Evolutionary conservation across 92 coral and sea anemone genomes (phyloP).

Genomic region (Phenganax subtilis): DNA sequence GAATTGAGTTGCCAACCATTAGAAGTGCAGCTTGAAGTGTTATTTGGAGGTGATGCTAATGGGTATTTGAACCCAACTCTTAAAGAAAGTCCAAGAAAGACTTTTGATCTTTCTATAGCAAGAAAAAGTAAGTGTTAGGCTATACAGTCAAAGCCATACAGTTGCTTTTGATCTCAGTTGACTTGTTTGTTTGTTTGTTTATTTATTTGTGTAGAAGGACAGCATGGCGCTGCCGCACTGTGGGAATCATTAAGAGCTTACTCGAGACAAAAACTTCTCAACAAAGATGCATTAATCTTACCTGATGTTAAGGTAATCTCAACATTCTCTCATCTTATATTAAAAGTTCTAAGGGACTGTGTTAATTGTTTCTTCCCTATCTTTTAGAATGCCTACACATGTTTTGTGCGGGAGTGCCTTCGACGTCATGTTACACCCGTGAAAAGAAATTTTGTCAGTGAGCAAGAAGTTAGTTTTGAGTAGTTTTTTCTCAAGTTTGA

Average conservation of each 20-base stretch:
- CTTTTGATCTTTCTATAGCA: slow-evolving; percentile 63
- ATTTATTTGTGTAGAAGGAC: slow-evolving; percentile 39
- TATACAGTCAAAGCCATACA: not conserved
- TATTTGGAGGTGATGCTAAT: slow-evolving; percentile 66
- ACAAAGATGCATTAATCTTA: slow-evolving; percentile 71
- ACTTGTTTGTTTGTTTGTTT: not conserved
- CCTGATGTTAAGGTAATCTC: slow-evolving; percentile 71
- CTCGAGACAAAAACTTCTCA: slow-evolving; percentile 65
- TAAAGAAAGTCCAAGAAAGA: slow-evolving; percentile 84
- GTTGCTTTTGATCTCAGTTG: not conserved
- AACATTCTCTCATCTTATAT: not conserved
- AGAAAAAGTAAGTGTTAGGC: slow-evolving; percentile 30
- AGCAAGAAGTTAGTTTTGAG: slow-evolving; percentile 49
- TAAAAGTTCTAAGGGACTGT: not conserved
- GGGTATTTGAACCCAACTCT: slow-evolving; percentile 75
- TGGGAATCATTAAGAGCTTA: slow-evolving; percentile 72
- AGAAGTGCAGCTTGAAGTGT: slow-evolving; percentile 64
- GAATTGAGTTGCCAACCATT: slow-evolving; percentile 69
- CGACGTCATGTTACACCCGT: slow-evolving; percentile 73
- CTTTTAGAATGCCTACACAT: slow-evolving; percentile 71
- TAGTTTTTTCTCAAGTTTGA: not conserved
- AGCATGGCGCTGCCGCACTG: slow-evolving; percentile 77
- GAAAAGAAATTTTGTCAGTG: slow-evolving; percentile 70
- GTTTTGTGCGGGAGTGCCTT: slow-evolving; percentile 79
- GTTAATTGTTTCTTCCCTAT: not conserved